Base-by-base conservation (phyloP, 1,140 invertebrate genomes). In the Proctacanthus coquilletti region DNA sequence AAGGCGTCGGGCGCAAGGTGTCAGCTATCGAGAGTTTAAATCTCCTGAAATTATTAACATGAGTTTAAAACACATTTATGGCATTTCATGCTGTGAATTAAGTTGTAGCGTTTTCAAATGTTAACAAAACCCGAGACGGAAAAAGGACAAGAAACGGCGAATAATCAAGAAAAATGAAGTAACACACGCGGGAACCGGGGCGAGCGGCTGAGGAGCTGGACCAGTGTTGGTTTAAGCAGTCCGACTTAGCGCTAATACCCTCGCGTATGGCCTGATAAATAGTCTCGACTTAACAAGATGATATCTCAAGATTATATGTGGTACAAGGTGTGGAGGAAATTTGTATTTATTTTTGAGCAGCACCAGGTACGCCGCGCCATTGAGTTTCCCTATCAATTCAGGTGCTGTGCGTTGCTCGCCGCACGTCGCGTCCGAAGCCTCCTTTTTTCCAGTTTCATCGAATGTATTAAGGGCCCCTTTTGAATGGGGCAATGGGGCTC, bases 271-370 rank as follows among this genome's bases (percentile, higher is more conserved):
- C 11, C 11, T 17, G 32, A 34, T 34, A 34, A 34, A 34, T 34
- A 34, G 32, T 34, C 32, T 34, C 32, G 32, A 34, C 32, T 34
- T 34, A 34, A 34, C 32, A 34, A 34, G 32, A 34, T 34, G 11
- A 34, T 34, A 34, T 34, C 32, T 34, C 32, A 34, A 17, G 32
- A 34, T 34, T 34, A 34, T 9, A 13, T 13, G 23, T 27, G 23
- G 8, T 27, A 27, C 23, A 27, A 27, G 23, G 23, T 27, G 23
- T 27, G 23, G 23, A 27, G 23, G 23, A 27, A 27, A 27, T 27
- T 27, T 27, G 23, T 27, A 13, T 27, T 27, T 27, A 13, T 8
- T 27, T 27, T 27, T 8, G n/a, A n/a, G n/a, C n/a, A n/a, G n/a
- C n/a, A n/a, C n/a, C n/a, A n/a, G n/a, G n/a, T n/a, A n/a, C n/a